Evolutionary conservation across 2,113 vertebrate species (phyloP).

Genomic region (Hyaena hyaena): DNA sequence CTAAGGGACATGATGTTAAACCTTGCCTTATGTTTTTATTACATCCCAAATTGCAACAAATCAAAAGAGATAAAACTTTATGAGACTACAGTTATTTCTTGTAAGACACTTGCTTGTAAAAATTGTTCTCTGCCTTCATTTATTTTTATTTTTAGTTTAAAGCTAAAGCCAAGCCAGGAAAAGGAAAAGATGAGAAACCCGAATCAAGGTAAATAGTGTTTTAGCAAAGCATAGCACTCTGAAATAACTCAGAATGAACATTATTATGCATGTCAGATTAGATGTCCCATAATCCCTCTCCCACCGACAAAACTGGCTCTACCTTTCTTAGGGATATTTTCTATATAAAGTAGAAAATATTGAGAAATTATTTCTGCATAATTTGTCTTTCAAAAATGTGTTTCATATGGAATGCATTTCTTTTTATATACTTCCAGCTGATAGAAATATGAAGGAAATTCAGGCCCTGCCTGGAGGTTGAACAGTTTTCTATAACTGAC

Average conservation of each 20-base stretch:
- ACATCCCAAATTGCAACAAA: conserved; percentile 72
- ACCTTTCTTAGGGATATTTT: background rate
- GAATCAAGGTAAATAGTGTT: conserved; percentile 61
- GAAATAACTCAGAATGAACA: conserved; percentile 67
- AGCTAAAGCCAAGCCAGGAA: conserved; percentile 67
- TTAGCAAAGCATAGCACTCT: background rate
- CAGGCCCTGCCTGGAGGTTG: background rate
- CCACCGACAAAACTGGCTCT: background rate
- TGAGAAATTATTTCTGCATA: conserved; percentile 60
- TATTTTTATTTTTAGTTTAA: conserved; percentile 79
- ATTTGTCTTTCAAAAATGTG: conserved; percentile 45
- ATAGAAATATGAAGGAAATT: conserved; percentile 55
- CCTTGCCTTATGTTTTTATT: conserved; percentile 63
- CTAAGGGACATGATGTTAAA: conserved; percentile 57
- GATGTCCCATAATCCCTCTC: background rate
- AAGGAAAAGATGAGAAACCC: conserved; percentile 59
- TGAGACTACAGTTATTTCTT: conserved; percentile 67
- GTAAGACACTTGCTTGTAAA: conserved; percentile 75
- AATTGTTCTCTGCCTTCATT: conserved; percentile 74
- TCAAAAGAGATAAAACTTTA: conserved; percentile 79
- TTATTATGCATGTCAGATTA: conserved; percentile 25
- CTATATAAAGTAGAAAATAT: conserved; percentile 45
- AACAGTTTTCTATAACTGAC: conserved; percentile 25
- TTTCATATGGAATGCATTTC: conserved; percentile 45
- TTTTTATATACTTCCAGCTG: conserved; percentile 54